Evolutionary conservation across 2,113 vertebrate species (phyloP).

Genomic region (Dasyprocta punctata): DNA sequence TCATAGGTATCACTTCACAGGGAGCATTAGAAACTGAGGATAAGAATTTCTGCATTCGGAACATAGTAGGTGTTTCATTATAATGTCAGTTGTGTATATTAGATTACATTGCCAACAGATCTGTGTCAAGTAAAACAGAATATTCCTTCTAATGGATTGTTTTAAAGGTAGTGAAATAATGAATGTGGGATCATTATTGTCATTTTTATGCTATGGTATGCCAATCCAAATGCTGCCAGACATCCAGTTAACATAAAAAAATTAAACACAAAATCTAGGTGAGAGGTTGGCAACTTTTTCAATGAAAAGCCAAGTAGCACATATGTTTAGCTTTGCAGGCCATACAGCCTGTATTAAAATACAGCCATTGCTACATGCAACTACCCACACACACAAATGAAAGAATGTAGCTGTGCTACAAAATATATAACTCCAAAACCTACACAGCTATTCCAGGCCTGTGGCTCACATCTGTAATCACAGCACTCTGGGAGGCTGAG

Average conservation of each 20-base stretch:
- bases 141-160: neutral
- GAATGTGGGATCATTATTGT: neutral
- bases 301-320: neutral
- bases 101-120: neutral
- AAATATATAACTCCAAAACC: neutral
- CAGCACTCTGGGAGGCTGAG: neutral
- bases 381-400: too few species aligned
- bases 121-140: neutral
- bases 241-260: neutral
- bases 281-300: neutral
- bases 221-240: neutral
- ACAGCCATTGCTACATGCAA: fast-evolving
- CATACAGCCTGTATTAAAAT: neutral
- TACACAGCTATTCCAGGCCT: neutral
- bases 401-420: neutral
- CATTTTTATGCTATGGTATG: neutral
- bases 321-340: neutral
- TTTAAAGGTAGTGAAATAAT: neutral
- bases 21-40: neutral
- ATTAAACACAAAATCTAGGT: neutral
- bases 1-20: neutral
- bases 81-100: neutral
- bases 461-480: neutral
- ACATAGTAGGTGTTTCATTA: neutral
- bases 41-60: neutral